Evolutionary conservation across 1,140 invertebrate genomes (phyloP), one percentile per base, ranked within the genome.

Genomic region (Temnothorax curvispinosus): DNA sequence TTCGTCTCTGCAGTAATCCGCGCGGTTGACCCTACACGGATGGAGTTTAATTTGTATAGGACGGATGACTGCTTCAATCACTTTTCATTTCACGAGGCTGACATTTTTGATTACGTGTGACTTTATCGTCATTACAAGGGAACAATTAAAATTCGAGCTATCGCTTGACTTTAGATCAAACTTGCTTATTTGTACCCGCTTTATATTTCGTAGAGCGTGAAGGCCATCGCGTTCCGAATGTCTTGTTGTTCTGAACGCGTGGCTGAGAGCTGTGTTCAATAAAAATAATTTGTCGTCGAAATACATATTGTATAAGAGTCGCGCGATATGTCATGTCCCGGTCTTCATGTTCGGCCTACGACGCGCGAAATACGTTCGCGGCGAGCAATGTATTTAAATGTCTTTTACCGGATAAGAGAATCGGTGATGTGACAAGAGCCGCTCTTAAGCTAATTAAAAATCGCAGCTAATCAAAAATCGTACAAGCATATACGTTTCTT

Each of bases 1-100:
- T 90, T 85, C 50, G 67, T 90, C 87, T 85, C 69, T 85, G 80
- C 21, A 21, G 21, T 76, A 86, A 89, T 89, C 84, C 60, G 41
- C 54, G 72, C 41, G 72, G 3, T 50, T 69, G 58, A 85, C 9
- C 74, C 54, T 35, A 21, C 18, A 65, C 41, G 71, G 47, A n/a
- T 32, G 11, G 38, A n/a, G 6, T 35, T 77, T 56, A 75, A 64
- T 64, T 58, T 44, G 15, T 47, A 32, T 56, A 65, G 54, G 44
- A 21, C 44, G 32, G 32, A 21, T 38, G 50, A 38, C 54, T 77
- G 9, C 64, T 77, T 54, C 74, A 35, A 84, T 69, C 13, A 81
- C 15, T 41, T 54, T 27, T 35, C 32, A 32, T 18, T 54, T 15
- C 15, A n/a, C 38, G 8, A 32, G 65, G 21, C 47, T 38, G 41